Base-by-base conservation (phyloP, 2,797 vertebrate genomes). In the Thalassophryne amazonica region DNA sequence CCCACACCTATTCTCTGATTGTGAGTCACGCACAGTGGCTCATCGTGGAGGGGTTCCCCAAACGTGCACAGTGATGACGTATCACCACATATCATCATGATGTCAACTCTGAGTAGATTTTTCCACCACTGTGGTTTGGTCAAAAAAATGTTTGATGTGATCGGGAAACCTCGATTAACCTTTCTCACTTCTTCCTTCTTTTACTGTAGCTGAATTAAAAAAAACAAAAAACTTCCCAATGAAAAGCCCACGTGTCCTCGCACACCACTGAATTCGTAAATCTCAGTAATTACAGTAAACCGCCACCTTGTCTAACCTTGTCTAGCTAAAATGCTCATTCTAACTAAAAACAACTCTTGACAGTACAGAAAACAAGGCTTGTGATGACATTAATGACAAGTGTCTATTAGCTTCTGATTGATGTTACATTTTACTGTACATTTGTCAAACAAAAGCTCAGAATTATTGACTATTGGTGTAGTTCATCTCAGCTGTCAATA, bases 11-110 rank as follows among this genome's bases (percentile, higher is more conserved):
- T 11, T 63, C 73, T 51, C 57, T 18, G 41, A 39, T 42, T 3
- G 27, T 86, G 87, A 88, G 73, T 86, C 81, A 84, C 35, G 28
- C 16, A 53, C 6, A 7, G 13, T 54, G 51, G 46, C 31, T 76
- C 65, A 57, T 71, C 28, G 1, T 4, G 5, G 39, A 83, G 83
- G 80, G 80, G 64, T 89, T 91, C 87, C 90, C 91, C 86, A 80
- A 80, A 86, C 53, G 46, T 37, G 10, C 23, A 34, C 18, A 28
- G 33, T 70, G 58, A 81, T 36, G 7, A 66, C 32, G 64, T 55
- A 49, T 68, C 12, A 60, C 38, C 69, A n/a, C 69, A 78, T 14
- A 72, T 72, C 51, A 65, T 42, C 29, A 55, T 16, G 5, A 30
- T 24, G 51, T 35, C 37, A 54, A 51, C 30, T 15, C 24, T 78